These are phyloP conservation scores for Epinephelus lanceolatus DNA, from an alignment of 2,113 vertebrate genomes.

Conservation along the genomic window DNA sequence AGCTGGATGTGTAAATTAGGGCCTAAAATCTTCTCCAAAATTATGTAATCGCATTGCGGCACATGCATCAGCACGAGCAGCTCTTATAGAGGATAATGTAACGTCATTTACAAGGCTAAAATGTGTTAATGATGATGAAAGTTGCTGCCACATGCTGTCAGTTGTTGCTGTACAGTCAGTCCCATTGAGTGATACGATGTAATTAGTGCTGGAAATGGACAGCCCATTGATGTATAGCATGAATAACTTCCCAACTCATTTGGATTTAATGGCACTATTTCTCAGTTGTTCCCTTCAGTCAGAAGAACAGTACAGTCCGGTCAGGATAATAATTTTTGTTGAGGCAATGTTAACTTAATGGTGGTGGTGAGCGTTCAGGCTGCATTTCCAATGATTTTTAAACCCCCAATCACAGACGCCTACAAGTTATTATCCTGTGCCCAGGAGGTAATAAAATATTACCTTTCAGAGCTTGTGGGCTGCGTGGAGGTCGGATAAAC, in stretches of 20 bases:
- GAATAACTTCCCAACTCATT: not conserved
- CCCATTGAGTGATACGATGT: not conserved
- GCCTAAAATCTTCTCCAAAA: not conserved
- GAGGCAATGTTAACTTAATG: not conserved
- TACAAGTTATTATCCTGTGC: not conserved
- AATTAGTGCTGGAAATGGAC: conserved; percentile 12
- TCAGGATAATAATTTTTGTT: conserved; percentile 1
- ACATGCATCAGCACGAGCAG: not conserved
- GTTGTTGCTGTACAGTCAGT: not conserved
- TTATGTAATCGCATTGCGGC: not conserved
- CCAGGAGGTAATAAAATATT: not conserved
- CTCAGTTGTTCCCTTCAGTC: conserved; percentile 5
- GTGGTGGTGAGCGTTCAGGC: not conserved
- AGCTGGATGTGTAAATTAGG: not conserved
- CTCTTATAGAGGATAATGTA: not conserved
- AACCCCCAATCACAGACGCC: not conserved
- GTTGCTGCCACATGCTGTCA: not conserved
- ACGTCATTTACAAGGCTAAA: not conserved
- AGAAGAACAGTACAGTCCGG: not conserved
- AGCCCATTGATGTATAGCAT: conserved; percentile 7
- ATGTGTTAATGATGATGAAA: conserved; percentile 15
- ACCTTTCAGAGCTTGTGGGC: not conserved
- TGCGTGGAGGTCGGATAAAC: not conserved
- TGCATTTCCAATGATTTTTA: too few relatives aligned
- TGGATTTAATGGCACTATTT: conserved; percentile 33